A percentile compares a stretch with the other conserved stretches of the same genome.
Conservation (phyloP, 2,888 invertebrate species). For the Autographa pulchrina region DNA sequence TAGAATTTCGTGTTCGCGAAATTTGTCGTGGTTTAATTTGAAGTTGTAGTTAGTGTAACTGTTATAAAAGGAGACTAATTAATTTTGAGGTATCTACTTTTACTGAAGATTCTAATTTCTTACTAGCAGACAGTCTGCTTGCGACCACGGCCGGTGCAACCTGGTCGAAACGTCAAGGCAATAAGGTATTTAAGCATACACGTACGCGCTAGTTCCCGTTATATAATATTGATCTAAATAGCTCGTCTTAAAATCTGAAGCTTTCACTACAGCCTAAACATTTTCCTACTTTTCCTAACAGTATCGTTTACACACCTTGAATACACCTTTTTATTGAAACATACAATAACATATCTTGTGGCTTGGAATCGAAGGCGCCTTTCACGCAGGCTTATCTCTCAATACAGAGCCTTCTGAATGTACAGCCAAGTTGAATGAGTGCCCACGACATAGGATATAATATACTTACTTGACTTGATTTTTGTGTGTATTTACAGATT, state of each 20-base stretch:
- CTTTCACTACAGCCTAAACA: too few relatives aligned
- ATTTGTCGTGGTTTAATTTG: neutral
- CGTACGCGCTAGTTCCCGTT: too few relatives aligned
- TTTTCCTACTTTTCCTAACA: neutral
- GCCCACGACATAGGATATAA: neutral
- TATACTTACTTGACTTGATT: neutral
- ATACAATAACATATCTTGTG: neutral
- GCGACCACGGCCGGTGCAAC: too few relatives aligned
- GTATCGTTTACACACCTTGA: neutral
- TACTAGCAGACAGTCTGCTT: too few relatives aligned
- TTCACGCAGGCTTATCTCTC: slow-evolving; percentile 5
- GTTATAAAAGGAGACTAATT: too few relatives aligned
- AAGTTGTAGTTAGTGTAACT: neutral
- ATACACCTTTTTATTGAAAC: neutral
- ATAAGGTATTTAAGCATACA: too few relatives aligned
- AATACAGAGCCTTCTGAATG: neutral
- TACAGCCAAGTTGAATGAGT: neutral
- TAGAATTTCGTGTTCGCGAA: neutral
- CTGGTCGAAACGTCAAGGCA: too few relatives aligned
- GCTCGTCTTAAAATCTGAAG: too few relatives aligned
- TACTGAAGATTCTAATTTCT: too few relatives aligned
- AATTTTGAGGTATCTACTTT: too few relatives aligned
- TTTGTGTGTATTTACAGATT: neutral
- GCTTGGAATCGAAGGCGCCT: neutral
- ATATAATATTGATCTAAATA: too few relatives aligned